These are phyloP conservation scores for Drosophila repleta DNA, from an alignment of 1,140 invertebrate species.

Conservation along the genomic window DNA sequence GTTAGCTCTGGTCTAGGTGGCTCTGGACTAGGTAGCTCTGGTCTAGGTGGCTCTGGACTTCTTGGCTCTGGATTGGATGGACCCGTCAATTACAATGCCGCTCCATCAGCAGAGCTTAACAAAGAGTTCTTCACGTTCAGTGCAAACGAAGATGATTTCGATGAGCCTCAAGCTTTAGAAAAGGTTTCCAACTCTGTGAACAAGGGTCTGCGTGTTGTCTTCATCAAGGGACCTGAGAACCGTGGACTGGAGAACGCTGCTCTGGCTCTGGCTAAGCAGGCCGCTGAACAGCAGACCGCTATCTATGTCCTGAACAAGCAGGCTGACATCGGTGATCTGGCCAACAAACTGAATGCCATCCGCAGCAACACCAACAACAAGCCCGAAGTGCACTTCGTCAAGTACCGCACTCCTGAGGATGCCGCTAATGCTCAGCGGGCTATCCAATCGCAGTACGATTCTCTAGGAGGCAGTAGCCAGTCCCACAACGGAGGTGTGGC, in stretches of 20 bases:
- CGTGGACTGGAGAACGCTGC: conserved; percentile 69
- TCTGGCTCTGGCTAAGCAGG: conserved; percentile 71
- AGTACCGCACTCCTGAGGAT: conserved; percentile 79
- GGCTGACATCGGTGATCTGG: conserved; percentile 66
- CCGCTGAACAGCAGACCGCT: conserved; percentile 68
- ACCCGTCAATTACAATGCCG: conserved; percentile 54
- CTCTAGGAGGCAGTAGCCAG: conserved; percentile 65
- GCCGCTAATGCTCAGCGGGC: conserved; percentile 69
- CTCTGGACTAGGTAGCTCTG: conserved; percentile 31
- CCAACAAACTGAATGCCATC: conserved; percentile 65
- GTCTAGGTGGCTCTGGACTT: conserved; percentile 36
- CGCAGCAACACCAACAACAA: conserved; percentile 59
- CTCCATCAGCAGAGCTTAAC: conserved; percentile 65
- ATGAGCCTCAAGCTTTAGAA: conserved; percentile 57
- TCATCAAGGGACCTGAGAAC: conserved; percentile 75
- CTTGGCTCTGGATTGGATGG: conserved; percentile 42
- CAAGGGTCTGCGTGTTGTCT: conserved; percentile 70
- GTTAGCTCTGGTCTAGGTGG: conserved; percentile 32
- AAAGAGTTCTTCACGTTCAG: conserved; percentile 76
- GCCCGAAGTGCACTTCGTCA: conserved; percentile 80
- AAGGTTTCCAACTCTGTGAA: conserved; percentile 55
- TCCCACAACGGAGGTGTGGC: conserved; percentile 63
- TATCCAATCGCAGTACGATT: conserved; percentile 76
- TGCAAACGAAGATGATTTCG: conserved; percentile 70
- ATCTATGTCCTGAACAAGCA: conserved; percentile 79